phyloP scores from a whole-genome alignment of 2,113 vertebrate species.

The Catharus bicknelli region DNA sequence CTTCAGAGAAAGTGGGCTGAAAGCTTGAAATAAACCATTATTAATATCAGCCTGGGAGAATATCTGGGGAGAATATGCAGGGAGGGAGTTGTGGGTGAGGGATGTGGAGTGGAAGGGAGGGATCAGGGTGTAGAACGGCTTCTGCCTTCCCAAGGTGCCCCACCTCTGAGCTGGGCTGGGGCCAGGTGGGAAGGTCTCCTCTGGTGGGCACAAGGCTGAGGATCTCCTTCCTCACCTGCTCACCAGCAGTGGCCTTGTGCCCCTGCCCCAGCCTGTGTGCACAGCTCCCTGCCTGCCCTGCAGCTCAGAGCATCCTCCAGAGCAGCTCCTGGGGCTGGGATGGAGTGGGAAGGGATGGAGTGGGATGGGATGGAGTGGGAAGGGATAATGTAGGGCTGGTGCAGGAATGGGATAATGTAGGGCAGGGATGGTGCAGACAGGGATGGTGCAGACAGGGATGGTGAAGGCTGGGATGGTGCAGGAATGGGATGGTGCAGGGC shows the following conservation, averaged over 20 bases:
- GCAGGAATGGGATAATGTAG: no score
- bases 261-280: neutral
- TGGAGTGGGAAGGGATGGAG: neutral
- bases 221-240: fast-evolving
- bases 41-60: neutral
- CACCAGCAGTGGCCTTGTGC: fast-evolving
- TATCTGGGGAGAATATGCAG: neutral
- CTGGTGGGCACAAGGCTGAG: neutral
- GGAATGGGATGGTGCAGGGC: fast-evolving
- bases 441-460: neutral
- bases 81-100: no score
- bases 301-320: fast-evolving
- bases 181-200: neutral
- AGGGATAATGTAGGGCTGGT: neutral
- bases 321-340: neutral
- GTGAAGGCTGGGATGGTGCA: fast-evolving
- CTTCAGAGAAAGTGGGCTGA: neutral
- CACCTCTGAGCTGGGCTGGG: neutral
- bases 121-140: fast-evolving
- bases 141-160: fast-evolving
- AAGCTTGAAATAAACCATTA: neutral
- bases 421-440: neutral
- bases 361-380: neutral
- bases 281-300: neutral
- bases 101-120: fast-evolving